Conservation (phyloP, 2,888 invertebrate genomes). For the Ophion costatus region DNA sequence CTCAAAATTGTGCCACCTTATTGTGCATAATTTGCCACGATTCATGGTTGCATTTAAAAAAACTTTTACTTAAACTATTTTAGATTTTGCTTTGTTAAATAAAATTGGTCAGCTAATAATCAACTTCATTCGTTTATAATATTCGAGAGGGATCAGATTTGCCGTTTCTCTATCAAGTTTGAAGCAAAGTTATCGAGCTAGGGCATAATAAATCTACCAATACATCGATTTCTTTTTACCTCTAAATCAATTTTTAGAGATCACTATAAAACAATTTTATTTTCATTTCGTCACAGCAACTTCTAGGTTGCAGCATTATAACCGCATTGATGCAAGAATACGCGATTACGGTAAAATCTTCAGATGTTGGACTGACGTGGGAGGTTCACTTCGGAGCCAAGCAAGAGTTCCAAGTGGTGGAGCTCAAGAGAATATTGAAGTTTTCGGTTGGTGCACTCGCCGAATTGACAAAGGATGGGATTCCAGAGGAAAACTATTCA, state of each 20-base stretch:
- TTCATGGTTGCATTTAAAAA: too few species aligned
- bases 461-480: conserved; percentile 85
- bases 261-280: neutral
- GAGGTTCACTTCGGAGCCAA: conserved; percentile 94
- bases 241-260: neutral
- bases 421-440: conserved; percentile 92
- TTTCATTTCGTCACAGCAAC: conserved; percentile 86
- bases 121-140: too few species aligned
- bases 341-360: conserved; percentile 92
- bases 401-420: conserved; percentile 92
- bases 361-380: conserved; percentile 95
- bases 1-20: too few species aligned
- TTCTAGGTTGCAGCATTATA: conserved; percentile 93
- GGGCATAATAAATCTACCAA: too few species aligned
- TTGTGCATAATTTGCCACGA: too few species aligned
- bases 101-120: too few species aligned
- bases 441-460: conserved; percentile 88
- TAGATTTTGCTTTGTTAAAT: too few species aligned
- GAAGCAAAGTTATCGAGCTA: too few species aligned
- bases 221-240: neutral
- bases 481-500: conserved; percentile 85
- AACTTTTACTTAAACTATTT: too few species aligned
- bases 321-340: conserved; percentile 94
- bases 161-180: too few species aligned
- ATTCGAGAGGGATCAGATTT: too few species aligned